Evolutionary conservation across 2,113 vertebrate genomes (phyloP), one percentile per base, ranked within the genome.

Genomic region (Gallinago paraguaiae): DNA sequence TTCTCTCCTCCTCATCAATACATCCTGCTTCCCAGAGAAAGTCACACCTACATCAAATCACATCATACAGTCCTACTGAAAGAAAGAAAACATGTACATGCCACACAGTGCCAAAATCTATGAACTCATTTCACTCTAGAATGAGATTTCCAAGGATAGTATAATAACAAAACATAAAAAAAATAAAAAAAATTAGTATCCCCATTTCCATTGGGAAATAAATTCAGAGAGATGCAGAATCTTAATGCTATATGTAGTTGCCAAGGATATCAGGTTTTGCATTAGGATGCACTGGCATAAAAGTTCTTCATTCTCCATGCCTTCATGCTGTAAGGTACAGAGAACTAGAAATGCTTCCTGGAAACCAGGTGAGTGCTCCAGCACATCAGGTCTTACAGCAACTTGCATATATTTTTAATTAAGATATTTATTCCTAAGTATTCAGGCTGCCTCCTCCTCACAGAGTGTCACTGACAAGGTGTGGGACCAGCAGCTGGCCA

Each of bases 401-500:
- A 30, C 37, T 33, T 41, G 20, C 43, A 54, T 6, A 10, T 39
- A 69, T 57, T 86, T 93, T 82, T 78, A 86, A 78, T 83, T 74
- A 64, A 65, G 67, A 9, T 43, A 56, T 90, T 77, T 88, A 83
- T 74, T 86, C 75, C 68, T 37, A 54, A 82, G 71, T 53, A 86
- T 70, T 63, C 64, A 61, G 68, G 70, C 74, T 92, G 53, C 45
- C 71, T 90, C 57, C 63, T 3, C 10, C 69, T 63, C 75, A 72
- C 51, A 86, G 67, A 35, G 80, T 41, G 76, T 63, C 81, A 50
- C 4, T 15, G 80, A 45, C 88, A 84, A 91, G 86, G 79, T 77
- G 81, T 60, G 84, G 93, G 75, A 79, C 43, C 81, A 93, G 72
- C 72, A 93, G 93, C 77, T 65, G 82, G 60, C 50, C 94, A 92